These are phyloP conservation scores for Pachymerium ferrugineum DNA, from an alignment of 2,888 invertebrate species.

Conservation along the genomic window DNA sequence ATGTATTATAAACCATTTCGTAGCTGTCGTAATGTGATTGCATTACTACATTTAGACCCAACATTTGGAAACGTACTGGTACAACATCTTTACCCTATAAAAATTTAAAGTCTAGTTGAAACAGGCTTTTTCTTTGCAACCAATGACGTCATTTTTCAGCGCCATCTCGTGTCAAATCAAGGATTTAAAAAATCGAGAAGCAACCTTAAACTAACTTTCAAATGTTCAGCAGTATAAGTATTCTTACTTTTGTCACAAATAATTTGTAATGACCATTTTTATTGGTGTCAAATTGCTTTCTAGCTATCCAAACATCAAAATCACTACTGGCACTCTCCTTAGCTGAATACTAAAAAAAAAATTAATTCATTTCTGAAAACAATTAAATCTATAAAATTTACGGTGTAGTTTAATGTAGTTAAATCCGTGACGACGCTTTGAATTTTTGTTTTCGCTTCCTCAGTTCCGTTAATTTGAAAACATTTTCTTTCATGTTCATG, in stretches of 20 bases:
- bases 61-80: constrained; percentile 78
- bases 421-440: constrained; percentile 79
- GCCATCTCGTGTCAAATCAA: background rate
- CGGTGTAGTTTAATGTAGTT: constrained; percentile 59
- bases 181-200: too few species aligned
- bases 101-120: too few species aligned
- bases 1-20: constrained; percentile 66
- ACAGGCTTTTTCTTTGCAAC: constrained; percentile 59
- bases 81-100: constrained; percentile 54
- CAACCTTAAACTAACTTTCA: too few species aligned
- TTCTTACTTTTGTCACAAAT: too few species aligned
- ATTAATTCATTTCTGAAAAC: too few species aligned
- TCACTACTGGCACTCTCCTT: too few species aligned
- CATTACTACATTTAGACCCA: constrained; percentile 82
- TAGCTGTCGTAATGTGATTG: constrained; percentile 96
- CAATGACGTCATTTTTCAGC: constrained; percentile 61
- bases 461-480: constrained; percentile 73
- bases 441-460: constrained; percentile 56
- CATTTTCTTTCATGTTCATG: constrained; percentile 74
- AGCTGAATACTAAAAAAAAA: background rate
- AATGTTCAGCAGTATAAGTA: too few species aligned
- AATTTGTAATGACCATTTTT: too few species aligned
- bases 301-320: too few species aligned
- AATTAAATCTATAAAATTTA: constrained; percentile 41
- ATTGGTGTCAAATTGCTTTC: too few species aligned